phyloP scores from a whole-genome alignment of 1,140 invertebrate genomes.

The Holotrichia oblita region DNA sequence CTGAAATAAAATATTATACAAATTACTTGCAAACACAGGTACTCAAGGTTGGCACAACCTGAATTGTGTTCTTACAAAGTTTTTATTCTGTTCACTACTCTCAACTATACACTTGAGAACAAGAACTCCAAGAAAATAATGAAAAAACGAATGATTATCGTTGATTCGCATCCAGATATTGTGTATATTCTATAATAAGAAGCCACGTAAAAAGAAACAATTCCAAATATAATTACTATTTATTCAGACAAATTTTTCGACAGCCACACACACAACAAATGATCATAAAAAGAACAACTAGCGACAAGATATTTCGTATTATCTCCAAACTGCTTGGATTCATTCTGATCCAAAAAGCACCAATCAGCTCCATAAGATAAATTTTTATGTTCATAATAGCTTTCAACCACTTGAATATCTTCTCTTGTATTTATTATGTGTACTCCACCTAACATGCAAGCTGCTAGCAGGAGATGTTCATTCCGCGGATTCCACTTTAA shows the following conservation, averaged over 20 bases:
- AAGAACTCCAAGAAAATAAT: too few species aligned
- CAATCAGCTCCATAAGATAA: constrained; percentile 91
- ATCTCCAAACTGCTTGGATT: constrained; percentile 49
- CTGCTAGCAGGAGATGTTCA: constrained; percentile 71
- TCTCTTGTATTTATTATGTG: constrained; percentile 67
- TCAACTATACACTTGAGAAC: too few species aligned
- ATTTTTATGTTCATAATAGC: constrained; percentile 77
- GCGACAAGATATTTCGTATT: constrained; percentile 63
- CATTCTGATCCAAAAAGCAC: constrained; percentile 62
- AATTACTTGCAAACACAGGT: too few species aligned
- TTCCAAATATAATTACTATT: not conserved
- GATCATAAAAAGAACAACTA: constrained; percentile 91
- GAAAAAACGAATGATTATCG: too few species aligned
- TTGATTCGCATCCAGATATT: too few species aligned
- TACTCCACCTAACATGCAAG: constrained; percentile 91
- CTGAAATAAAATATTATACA: too few species aligned
- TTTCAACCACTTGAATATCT: constrained; percentile 61
- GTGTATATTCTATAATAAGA: too few species aligned
- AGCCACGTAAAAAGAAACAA: not conserved
- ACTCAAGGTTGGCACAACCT: too few species aligned
- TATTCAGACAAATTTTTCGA: not conserved
- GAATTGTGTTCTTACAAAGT: too few species aligned
- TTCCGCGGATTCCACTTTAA: constrained; percentile 82
- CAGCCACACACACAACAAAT: constrained; percentile 54
- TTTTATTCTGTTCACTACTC: too few species aligned